Conservation (phyloP, 2,888 invertebrate species). For the Escarpia spicata region DNA sequence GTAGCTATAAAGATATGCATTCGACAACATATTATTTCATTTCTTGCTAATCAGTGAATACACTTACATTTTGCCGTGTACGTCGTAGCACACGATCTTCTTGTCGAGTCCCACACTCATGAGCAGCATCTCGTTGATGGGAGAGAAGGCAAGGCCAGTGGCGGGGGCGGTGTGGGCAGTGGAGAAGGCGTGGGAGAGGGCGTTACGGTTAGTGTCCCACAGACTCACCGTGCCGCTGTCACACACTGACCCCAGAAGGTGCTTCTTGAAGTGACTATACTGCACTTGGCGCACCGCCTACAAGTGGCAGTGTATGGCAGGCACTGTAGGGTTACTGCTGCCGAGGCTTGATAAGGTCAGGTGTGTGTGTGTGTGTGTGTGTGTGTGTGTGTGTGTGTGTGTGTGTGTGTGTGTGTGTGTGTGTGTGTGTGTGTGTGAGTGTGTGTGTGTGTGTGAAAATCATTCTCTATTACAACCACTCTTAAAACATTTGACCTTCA, state of each 20-base stretch:
- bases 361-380: constrained; percentile 24
- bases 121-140: constrained; percentile 64
- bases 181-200: constrained; percentile 57
- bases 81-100: constrained; percentile 63
- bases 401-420: constrained; percentile 28
- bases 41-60: not conserved
- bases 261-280: constrained; percentile 57
- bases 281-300: constrained; percentile 61
- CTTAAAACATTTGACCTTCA: too few relatives aligned
- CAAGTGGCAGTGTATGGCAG: constrained; percentile 22
- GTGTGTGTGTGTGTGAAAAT: constrained; percentile 26
- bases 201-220: constrained; percentile 62
- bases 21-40: not conserved
- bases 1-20: too few relatives aligned
- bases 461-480: not conserved
- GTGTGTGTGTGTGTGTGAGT: constrained; percentile 29
- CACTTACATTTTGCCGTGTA: constrained; percentile 58
- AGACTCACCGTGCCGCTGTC: constrained; percentile 63
- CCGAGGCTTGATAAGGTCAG: too few relatives aligned
- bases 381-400: constrained; percentile 22
- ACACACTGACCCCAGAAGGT: constrained; percentile 59
- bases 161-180: constrained; percentile 62
- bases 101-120: constrained; percentile 66
- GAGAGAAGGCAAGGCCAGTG: constrained; percentile 65
- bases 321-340: not conserved